Base-by-base conservation (phyloP, 2,797 vertebrate species). In the Pterois miles region DNA sequence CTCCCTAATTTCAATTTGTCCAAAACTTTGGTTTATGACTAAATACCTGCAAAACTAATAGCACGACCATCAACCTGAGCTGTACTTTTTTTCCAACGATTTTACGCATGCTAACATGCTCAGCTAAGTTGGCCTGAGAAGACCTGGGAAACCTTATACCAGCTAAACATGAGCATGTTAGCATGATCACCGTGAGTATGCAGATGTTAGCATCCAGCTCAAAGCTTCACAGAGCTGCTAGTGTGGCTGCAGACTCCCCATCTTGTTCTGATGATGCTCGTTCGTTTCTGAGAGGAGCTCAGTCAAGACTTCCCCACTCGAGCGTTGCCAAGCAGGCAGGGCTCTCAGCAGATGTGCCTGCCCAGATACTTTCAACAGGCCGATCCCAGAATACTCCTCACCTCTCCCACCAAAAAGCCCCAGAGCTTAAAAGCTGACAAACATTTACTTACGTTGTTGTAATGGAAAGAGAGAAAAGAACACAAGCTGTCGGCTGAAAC, bases 321-420 rank as follows among this genome's bases (percentile, higher is more conserved):
- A 75, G 62, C 27, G 89, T 91, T 91, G 81, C 88, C 70, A 1
- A 84, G 90, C 82, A 87, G 12, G 14, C 70, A 0, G 6, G 13
- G 23, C 59, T 71, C 36, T 83, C 16, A 73, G 36, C 34, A 59
- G 33, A 73, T 71, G 69, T 12, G 34, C 59, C 31, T 81, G 64
- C 86, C 62, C 16, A 33, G 83, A 80, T 65, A 82, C 77, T 27
- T 81, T 88, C 56, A 87, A 86, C 81, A 88, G 63, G 46, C 67
- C 18, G 9, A 52, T 66, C 73, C 70, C 57, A 71, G 64, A 86
- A 81, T 81, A 76, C 65, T 43, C 64, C 40, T 73, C 77, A 76
- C 57, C 69, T 48, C 0, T 48, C 48, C 74, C 74, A 52, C 38
- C 46, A 86, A 82, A 70, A 48, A 38, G 23, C 40, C 34, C 18